Evolutionary conservation across 2,113 vertebrate genomes (phyloP).

Genomic region (Progne subis): DNA sequence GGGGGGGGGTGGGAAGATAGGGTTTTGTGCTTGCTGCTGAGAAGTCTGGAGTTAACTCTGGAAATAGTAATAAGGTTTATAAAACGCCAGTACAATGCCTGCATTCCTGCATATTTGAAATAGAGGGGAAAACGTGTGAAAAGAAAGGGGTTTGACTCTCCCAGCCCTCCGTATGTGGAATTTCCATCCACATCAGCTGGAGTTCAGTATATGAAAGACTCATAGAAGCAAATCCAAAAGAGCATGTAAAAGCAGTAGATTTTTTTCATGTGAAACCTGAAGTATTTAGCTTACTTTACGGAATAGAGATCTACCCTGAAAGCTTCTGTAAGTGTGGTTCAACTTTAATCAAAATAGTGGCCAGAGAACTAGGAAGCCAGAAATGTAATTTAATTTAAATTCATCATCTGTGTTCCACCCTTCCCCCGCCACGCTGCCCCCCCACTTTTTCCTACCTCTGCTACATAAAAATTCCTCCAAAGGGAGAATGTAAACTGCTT

Average conservation of each 20-base stretch:
- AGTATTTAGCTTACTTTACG: constrained; percentile 37
- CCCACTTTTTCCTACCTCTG: background rate
- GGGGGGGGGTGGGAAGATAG: background rate
- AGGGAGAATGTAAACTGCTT: background rate
- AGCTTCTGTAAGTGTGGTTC: constrained; percentile 46
- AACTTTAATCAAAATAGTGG: constrained; percentile 56
- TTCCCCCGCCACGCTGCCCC: background rate
- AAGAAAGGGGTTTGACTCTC: background rate
- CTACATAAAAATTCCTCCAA: background rate
- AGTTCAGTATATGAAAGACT: constrained; percentile 1
- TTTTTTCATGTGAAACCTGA: constrained; percentile 52
- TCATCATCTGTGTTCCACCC: background rate
- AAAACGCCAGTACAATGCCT: constrained; percentile 8
- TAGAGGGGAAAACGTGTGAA: background rate
- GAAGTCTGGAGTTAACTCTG: background rate
- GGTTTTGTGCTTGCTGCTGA: background rate
- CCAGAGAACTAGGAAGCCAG: constrained; percentile 15
- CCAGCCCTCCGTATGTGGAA: constrained; percentile 5
- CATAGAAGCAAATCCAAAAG: background rate
- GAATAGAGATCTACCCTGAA: background rate
- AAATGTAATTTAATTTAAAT: constrained; percentile 2
- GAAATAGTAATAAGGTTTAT: constrained; percentile 14
- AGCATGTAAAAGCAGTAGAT: background rate
- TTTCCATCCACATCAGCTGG: constrained; percentile 19
- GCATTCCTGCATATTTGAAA: constrained; percentile 39